Evolutionary conservation across 2,888 invertebrate genomes (phyloP), one percentile per base, ranked within the genome.

Genomic region (Cancer borealis): DNA sequence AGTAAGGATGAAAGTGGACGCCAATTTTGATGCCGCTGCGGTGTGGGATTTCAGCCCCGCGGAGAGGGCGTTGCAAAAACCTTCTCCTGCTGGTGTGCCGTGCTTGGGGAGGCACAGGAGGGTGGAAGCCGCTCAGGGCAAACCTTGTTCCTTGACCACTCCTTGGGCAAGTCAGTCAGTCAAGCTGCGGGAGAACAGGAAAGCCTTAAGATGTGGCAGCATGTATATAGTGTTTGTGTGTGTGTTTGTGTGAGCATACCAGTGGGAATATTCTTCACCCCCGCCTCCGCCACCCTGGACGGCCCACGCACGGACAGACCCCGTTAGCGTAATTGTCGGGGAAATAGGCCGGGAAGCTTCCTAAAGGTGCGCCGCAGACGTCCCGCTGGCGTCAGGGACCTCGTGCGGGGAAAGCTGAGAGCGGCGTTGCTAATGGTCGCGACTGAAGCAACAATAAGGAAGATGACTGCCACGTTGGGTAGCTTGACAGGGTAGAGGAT

Each of bases 271-370:
- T 30, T 39, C 39, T 84, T 14, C 84, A 39, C 39, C 39, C 17
- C 21, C 73, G 73, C 26, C 84, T n/a, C 39, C n/a, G 12, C 17
- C 84, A 39, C 84, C 84, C 39, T 17, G 84, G 39, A 79, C 30
- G 39, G 84, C 39, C 84, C 84, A 39, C 84, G 26, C 84, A 84
- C 84, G 84, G 84, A 84, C 84, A 84, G 84, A 39, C 14, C 26
- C 84, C 84, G 84, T 84, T 84, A 84, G 84, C 14, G 84, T 84
- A 84, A 84, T 84, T 84, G 84, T 84, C 84, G 84, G 84, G 84
- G 84, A 84, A 84, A 39, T 84, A 84, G 84, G 84, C 84, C 39
- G 84, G 84, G 84, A 39, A 84, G 30, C 84, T 84, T 84, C 84
- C 84, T 39, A 39, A 39, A 84, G 84, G 84, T 39, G 84, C 84